Evolutionary conservation across 1,140 invertebrate genomes (phyloP), one percentile per base, ranked within the genome.

Genomic region (Pseudomyrmex cubaensis): DNA sequence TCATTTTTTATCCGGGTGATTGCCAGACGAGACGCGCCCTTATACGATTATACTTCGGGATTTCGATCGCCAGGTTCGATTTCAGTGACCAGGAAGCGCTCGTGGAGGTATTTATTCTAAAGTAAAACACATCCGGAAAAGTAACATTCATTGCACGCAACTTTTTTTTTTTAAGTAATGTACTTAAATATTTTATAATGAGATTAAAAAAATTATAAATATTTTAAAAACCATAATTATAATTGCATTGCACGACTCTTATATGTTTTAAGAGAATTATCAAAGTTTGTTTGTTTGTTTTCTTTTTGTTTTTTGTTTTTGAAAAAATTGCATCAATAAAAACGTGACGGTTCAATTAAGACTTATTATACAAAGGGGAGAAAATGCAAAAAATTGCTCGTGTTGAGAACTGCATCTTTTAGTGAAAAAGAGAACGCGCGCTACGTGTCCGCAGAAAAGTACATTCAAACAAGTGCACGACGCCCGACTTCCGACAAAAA

Each of bases 381-480:
- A n/a, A 10, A 70, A 25, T 15, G 48, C 44, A 25, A 1, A 17
- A 66, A 61, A 50, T 20, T 44, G 20, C 17, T 15, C 7, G 22
- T 17, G 22, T 17, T 2, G 56, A 67, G 17, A 52, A 67, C 25
- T 48, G 56, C 25, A 1, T 72, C 46, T 57, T 50, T 57, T 46
- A 10, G 22, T 44, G 64, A 74, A 80, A 72, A 86, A 70, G 35
- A 56, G 56, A 50, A 64, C 57, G n/a, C 56, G 54, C 52, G 17
- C 22, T 5, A 35, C 5, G 46, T 61, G 46, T 75, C 50, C 46
- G 44, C 22, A 57, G 66, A 25, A 62, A 63, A 70, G 82, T 72
- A 76, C 86, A 87, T 87, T 87, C 86, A 87, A 87, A 87, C 86
- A 87, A 85, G 86, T 87, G 86, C 63, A 87, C 62, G 72, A 70